These are phyloP conservation scores for Hyposmocoma kahamanoa DNA, from an alignment of 1,140 invertebrate species.

Conservation along the genomic window DNA sequence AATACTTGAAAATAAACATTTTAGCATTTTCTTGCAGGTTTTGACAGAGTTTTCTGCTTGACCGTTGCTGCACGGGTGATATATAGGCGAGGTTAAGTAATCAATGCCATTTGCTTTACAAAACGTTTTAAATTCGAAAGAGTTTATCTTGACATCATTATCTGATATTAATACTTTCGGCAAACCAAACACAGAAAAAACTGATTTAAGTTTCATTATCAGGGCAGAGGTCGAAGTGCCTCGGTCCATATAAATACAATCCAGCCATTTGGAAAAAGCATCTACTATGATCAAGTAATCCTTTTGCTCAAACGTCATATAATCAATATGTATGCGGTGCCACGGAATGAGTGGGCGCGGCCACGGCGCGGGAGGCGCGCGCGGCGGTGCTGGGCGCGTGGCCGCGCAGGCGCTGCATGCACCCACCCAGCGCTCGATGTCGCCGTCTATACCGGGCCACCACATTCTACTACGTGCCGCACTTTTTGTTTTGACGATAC, in stretches of 20 bases:
- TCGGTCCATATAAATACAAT: constrained; percentile 2
- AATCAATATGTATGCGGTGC: not conserved
- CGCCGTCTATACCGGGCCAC: constrained; percentile 4
- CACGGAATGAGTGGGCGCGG: not conserved
- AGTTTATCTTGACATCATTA: constrained; percentile 1
- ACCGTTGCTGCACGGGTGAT: constrained; percentile 4
- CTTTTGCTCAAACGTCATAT: not conserved
- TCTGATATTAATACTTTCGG: not conserved
- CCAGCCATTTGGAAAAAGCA: constrained; percentile 7
- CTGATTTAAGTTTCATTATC: not conserved
- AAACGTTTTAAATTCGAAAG: not conserved
- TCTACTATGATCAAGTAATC: constrained; percentile 1
- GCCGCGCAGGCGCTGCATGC: not conserved
- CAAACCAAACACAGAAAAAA: constrained; percentile 2
- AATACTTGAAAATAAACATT: not conserved
- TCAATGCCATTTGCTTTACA: not conserved
- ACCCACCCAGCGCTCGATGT: constrained; percentile 1
- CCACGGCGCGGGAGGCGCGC: constrained; percentile 1
- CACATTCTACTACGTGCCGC: constrained; percentile 19
- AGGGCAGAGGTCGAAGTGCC: not conserved
- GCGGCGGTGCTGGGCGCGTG: not conserved
- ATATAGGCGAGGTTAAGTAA: not conserved
- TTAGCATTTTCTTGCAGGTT: constrained; percentile 5
- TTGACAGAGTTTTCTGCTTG: constrained; percentile 2
- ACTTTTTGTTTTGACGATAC: constrained; percentile 24